These are phyloP conservation scores for Phrynosoma platyrhinos DNA, from an alignment of 2,113 vertebrate genomes.

Conservation along the genomic window DNA sequence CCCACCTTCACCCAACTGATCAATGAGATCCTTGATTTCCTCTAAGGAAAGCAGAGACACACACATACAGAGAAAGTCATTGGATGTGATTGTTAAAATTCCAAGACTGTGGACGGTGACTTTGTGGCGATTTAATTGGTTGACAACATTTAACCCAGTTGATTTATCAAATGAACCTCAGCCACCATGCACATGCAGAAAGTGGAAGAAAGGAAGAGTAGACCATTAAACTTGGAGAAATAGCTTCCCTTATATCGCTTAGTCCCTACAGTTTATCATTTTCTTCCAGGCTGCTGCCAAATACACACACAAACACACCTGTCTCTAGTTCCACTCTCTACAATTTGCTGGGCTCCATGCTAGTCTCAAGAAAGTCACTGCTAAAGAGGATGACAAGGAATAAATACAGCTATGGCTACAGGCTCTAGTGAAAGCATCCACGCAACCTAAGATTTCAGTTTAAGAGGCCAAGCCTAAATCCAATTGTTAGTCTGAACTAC, in stretches of 20 bases:
- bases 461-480: no score
- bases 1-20: slow-evolving; percentile 79
- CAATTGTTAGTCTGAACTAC: no score
- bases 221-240: not conserved
- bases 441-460: no score
- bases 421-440: slow-evolving; percentile 14
- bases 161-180: slow-evolving; percentile 53
- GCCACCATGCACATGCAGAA: not conserved
- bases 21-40: slow-evolving; percentile 83
- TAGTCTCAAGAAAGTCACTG: slow-evolving; percentile 34
- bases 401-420: slow-evolving; percentile 11
- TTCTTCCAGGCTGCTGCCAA: slow-evolving; percentile 41
- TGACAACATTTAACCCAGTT: slow-evolving; percentile 49
- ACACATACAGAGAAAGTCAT: slow-evolving; percentile 2
- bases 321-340: not conserved
- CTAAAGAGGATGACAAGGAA: slow-evolving; percentile 19
- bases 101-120: slow-evolving; percentile 9
- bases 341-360: slow-evolving; percentile 14
- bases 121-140: not conserved
- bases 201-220: slow-evolving; percentile 41
- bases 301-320: not conserved
- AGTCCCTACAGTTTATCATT: not conserved
- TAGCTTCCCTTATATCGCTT: slow-evolving; percentile 14
- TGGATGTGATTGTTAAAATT: slow-evolving; percentile 41
- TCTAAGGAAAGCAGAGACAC: slow-evolving; percentile 64